These are phyloP conservation scores for Avahi laniger DNA, from an alignment of 2,797 vertebrate genomes.

Conservation along the genomic window DNA sequence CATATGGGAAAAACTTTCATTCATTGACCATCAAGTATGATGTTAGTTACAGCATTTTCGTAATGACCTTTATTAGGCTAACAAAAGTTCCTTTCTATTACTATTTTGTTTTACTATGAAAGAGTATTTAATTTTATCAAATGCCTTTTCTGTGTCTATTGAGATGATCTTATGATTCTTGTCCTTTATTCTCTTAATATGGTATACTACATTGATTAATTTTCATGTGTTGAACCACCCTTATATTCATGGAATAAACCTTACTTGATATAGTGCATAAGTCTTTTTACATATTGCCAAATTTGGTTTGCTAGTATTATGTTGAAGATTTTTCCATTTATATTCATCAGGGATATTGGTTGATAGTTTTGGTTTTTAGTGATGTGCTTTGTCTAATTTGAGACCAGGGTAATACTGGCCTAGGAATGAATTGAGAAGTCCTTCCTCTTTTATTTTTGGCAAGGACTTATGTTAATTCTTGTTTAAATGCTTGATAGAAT, in stretches of 20 bases:
- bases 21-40: neutral
- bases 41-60: neutral
- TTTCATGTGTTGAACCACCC: neutral
- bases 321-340: neutral
- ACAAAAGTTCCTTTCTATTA: neutral
- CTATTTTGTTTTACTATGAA: neutral
- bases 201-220: neutral
- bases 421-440: neutral
- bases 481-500: neutral
- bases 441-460: neutral
- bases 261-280: neutral
- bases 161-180: neutral
- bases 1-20: neutral
- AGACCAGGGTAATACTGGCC: neutral
- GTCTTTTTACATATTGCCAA: neutral
- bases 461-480: neutral
- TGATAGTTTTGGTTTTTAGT: neutral
- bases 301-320: neutral
- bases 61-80: neutral
- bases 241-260: neutral
- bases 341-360: neutral
- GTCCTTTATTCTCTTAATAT: neutral
- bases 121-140: neutral
- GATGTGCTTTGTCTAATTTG: neutral
- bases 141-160: neutral